Evolutionary conservation across 2,113 vertebrate genomes (phyloP), one percentile per base, ranked within the genome.

Genomic region (Sceloporus undulatus): DNA sequence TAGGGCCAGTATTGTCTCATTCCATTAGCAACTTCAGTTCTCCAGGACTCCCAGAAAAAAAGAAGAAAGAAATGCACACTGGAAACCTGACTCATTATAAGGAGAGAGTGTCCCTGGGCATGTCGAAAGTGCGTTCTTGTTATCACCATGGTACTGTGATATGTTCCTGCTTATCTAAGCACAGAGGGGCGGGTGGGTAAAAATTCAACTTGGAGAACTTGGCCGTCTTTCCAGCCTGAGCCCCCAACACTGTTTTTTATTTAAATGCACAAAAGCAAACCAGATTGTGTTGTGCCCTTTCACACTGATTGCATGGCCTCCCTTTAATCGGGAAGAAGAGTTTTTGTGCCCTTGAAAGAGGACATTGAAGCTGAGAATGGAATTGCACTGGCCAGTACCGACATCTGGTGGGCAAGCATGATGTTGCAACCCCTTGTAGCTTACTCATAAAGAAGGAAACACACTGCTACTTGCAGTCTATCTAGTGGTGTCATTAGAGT

Each of bases 321-420:
- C 2, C 42, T 59, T 42, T 59, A 19, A 21, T 62, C 52, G 1
- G 16, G 62, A n/a, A 62, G 78, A 54, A 29, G 66, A 7, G 48
- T 48, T 48, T 74, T 65, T 34, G 54, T 42, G 38, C 68, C 52
- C 40, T 76, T 82, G 79, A 56, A 66, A 75, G 19, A 4, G 18
- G 1, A 29, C 34, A 18, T 21, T 34, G 23, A 34, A 9, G 0
- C 0, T 0, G 0, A 34, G 6, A 48, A 27, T 1, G 9, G 9
- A 74, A 65, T 2, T n/a, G 3, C 9, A 2, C 5, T 54, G 29
- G 29, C 21, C 0, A 0, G 59, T 0, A 0, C n/a, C 1, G 34
- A 78, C 76, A 52, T 71, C 1, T 1, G 5, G 40, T 29, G 77
- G 40, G 1, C 65, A 21, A n/a, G 7, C 19, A 29, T 27, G 52